Evolutionary conservation across 1,140 invertebrate species (phyloP), one percentile per base, ranked within the genome.

Genomic region (Pseudomyrmex concolor): DNA sequence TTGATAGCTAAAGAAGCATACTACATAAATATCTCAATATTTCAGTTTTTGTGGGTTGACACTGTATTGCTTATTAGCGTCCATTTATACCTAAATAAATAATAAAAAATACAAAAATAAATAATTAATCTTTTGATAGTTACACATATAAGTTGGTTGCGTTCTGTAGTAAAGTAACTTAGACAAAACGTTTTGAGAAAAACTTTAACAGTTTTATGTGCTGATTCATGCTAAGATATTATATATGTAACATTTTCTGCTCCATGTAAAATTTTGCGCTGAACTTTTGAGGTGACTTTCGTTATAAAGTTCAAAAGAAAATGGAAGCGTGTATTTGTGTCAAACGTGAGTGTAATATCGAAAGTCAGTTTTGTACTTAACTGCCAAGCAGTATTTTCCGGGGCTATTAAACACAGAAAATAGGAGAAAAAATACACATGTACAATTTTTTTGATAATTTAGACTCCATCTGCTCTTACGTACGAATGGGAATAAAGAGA

Each of bases 291-390:
- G 51, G 12, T 54, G 45, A 54, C 60, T 66, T 66, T 66, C 60
- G 60, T 74, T 63, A 74, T 63, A 74, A 74, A 74, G 72, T 77
- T 66, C 62, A 67, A 67, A 67, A 66, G 73, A 67, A 77, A 77
- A 67, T 66, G 48, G 48, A 19, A 5, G 48, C 48, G 48, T 64
- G 45, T 64, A 50, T 67, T 66, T 54, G 48, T n/a, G 25, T 25
- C 15, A 54, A 77, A 12, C 48, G 73, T 67, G 25, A 48, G 62
- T 77, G 62, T 77, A 67, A 67, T 55, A 77, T 54, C 48, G 34
- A 54, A 25, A 66, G 48, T n/a, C n/a, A 62, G 22, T 66, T 45
- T 77, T 54, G 25, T 67, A 34, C 34, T 34, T 34, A 51, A 66
- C n/a, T 67, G 3, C 25, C n/a, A 1, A 15, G 1, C 54, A 66